Base-by-base conservation (phyloP, 1,140 invertebrate species). In the Drepana arcuata region DNA sequence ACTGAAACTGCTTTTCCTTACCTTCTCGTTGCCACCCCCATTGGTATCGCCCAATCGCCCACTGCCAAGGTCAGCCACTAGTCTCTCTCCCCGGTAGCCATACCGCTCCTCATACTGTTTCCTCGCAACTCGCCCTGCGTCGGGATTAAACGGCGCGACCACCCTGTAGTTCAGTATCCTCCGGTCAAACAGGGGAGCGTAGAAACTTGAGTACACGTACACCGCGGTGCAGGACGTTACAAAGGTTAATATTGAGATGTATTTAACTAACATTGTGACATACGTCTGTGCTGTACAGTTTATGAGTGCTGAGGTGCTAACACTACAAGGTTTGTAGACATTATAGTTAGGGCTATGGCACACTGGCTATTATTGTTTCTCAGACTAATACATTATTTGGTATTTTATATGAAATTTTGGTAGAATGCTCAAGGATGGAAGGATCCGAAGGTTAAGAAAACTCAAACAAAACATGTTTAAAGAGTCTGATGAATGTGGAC, bases 141-240 rank as follows among this genome's bases (percentile, higher is more conserved):
- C 42, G 1, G 72, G 70, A 34, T 69, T 45, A 52, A 77, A 77
- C 11, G 49, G 43, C 3, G 53, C 32, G 34, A 79, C 70, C 1
- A 81, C 72, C 16, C 60, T 48, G 32, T 77, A 79, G 35, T 70
- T 69, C 11, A 81, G 48, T 25, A 81, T 70, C n/a, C 56, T 53
- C 0, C 66, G 64, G 36, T 81, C 65, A 23, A 58, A 71, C 23
- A 81, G 46, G 16, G 77, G 77, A 34, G 70, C 72, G 70, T 71
- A 82, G 53, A 82, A 82, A 58, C 74, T 75, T 3, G 74, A 82
- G 44, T 60, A 71, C 2, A 67, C 14, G 37, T 48, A 53, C 14
- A 55, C 41, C n/a, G n/a, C n/a, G n/a, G n/a, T n/a, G 41, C 58
- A 54, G 36, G 51, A 69, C 15, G 34, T 7, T 1, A 48, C 35